phyloP scores from a whole-genome alignment of 2,797 vertebrate genomes.

The Eulemur albifrons region DNA sequence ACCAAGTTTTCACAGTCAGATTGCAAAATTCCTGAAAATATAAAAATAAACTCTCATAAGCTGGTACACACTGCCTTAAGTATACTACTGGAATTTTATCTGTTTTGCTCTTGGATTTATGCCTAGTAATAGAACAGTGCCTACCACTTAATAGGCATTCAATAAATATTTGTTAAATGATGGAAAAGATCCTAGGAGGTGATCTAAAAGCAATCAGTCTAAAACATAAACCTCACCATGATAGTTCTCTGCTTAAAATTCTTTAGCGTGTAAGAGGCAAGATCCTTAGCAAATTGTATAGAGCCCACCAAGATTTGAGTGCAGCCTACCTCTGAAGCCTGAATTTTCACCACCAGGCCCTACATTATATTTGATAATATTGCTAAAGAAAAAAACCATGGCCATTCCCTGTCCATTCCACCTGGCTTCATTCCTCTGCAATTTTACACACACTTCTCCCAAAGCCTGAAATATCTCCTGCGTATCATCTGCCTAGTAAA shows the following conservation, averaged over 20 bases:
- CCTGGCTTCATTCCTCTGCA: background rate
- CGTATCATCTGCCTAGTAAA: background rate
- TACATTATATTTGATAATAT: background rate
- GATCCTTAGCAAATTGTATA: background rate
- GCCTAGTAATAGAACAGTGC: background rate
- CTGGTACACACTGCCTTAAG: background rate
- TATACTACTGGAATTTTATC: background rate
- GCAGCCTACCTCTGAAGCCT: background rate
- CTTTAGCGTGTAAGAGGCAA: background rate
- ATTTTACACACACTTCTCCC: background rate
- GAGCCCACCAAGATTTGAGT: background rate
- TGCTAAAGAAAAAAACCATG: background rate
- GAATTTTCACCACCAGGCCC: background rate
- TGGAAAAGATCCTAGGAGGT: background rate
- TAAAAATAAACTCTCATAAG: background rate
- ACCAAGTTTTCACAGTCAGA: background rate
- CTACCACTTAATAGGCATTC: background rate
- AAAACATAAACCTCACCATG: background rate
- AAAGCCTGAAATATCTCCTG: background rate
- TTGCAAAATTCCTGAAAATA: constrained; percentile 6
- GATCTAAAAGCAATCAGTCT: background rate
- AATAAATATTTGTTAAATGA: background rate
- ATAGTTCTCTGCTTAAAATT: background rate
- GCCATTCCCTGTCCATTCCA: background rate
- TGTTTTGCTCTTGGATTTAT: constrained; percentile 5